A percentile compares a stretch with the other conserved stretches of the same genome.
Evolutionary conservation across 2,888 invertebrate species (phyloP).

Genomic region (Tetramorium bicarinatum): DNA sequence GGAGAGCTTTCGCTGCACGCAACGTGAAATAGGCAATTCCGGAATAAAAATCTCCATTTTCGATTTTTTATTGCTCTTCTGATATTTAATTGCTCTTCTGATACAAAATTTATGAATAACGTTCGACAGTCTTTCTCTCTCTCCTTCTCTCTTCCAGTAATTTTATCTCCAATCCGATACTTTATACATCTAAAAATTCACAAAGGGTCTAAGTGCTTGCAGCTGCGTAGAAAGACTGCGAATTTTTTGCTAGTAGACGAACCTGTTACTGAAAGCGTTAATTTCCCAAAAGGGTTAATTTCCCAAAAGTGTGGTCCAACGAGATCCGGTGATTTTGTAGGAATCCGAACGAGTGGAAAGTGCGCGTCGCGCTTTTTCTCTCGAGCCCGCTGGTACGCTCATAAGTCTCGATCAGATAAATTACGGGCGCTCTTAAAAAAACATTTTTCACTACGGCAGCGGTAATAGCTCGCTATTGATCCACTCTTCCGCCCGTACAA

Average conservation of each 20-base stretch:
- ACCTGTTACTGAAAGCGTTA: slow-evolving; percentile 7
- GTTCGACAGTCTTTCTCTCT: neutral
- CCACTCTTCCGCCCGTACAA: slow-evolving; percentile 52
- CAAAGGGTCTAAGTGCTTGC: neutral
- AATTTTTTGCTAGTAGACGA: neutral
- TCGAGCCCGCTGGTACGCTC: slow-evolving; percentile 14
- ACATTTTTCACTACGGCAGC: slow-evolving; percentile 46
- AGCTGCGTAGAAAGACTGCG: neutral
- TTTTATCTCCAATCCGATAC: neutral
- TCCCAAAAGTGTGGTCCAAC: slow-evolving; percentile 5
- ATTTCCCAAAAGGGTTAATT: slow-evolving; percentile 21
- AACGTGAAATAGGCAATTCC: neutral
- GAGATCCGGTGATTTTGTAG: neutral
- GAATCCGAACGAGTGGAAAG: neutral
- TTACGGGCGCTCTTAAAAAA: slow-evolving; percentile 56
- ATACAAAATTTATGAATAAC: neutral
- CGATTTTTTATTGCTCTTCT: neutral
- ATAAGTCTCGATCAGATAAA: slow-evolving; percentile 53
- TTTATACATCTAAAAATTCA: neutral
- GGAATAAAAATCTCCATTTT: neutral
- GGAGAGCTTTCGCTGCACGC: neutral
- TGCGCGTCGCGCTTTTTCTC: neutral
- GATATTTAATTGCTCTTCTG: neutral
- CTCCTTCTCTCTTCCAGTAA: neutral
- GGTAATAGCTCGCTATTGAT: slow-evolving; percentile 58